Evolutionary conservation across 2,113 vertebrate genomes (phyloP).

Genomic region (Channa argus): DNA sequence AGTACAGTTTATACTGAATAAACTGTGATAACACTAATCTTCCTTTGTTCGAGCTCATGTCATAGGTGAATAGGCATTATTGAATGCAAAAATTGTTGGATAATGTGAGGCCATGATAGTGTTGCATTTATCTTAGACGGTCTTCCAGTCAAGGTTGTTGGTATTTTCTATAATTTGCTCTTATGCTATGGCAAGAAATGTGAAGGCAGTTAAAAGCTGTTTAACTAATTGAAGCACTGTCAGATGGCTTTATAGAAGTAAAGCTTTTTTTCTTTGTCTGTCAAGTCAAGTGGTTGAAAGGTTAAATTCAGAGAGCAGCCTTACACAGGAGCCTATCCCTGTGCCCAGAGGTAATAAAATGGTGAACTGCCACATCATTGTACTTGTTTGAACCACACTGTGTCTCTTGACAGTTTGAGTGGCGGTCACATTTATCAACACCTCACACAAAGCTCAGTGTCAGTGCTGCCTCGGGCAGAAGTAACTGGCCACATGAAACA

Average conservation of each 20-base stretch:
- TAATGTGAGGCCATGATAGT: too few species aligned
- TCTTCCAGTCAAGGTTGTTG: neutral
- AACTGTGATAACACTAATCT: neutral
- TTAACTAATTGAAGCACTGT: neutral
- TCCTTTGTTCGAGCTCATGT: slow-evolving; percentile 4
- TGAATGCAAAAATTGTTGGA: too few species aligned
- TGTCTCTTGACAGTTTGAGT: slow-evolving; percentile 36
- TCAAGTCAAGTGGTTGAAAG: neutral
- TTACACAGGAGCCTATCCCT: slow-evolving; percentile 12
- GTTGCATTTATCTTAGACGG: too few species aligned
- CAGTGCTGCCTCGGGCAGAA: slow-evolving; percentile 34
- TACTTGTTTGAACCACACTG: slow-evolving; percentile 39
- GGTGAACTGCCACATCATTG: slow-evolving; percentile 53
- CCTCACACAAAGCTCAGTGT: slow-evolving; percentile 42
- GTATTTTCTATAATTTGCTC: neutral
- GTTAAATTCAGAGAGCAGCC: neutral
- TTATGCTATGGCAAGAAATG: neutral
- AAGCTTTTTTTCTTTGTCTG: neutral
- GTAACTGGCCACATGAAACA: slow-evolving; percentile 28
- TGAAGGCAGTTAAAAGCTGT: neutral
- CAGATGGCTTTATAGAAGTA: neutral
- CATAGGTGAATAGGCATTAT: neutral
- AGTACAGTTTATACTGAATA: neutral
- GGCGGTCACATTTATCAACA: slow-evolving; percentile 59
- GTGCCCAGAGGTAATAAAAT: slow-evolving; percentile 66